Percentiles rank a stretch among this genome's conserved stretches.
These are phyloP conservation scores for Verasper variegatus DNA, from an alignment of 2,113 vertebrate genomes.

Conservation along the genomic window DNA sequence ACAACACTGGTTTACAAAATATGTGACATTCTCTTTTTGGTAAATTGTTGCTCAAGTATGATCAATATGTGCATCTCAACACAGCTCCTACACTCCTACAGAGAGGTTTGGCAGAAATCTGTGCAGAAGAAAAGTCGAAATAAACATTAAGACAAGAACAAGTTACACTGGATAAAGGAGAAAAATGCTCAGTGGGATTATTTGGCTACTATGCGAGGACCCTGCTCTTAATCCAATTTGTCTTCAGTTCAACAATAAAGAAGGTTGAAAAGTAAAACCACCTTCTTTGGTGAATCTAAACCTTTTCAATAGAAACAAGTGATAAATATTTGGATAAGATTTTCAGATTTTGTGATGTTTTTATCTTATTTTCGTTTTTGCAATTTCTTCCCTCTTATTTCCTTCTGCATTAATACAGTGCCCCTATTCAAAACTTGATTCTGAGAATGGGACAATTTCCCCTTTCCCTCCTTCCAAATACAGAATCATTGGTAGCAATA, in stretches of 20 bases:
- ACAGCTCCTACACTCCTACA: background rate
- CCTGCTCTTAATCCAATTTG: background rate
- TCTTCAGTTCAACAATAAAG: background rate
- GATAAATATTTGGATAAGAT: too few species aligned
- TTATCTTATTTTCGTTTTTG: background rate
- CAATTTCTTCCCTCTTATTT: too few species aligned
- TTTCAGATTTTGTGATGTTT: background rate
- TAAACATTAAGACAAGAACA: background rate
- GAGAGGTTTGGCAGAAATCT: slow-evolving; percentile 4
- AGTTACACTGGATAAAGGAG: background rate
- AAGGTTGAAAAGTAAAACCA: background rate
- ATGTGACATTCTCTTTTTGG: background rate
- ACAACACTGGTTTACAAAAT: background rate
- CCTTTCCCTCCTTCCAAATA: too few species aligned
- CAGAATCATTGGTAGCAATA: too few species aligned
- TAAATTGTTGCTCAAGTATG: slow-evolving; percentile 10
- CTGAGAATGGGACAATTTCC: too few species aligned
- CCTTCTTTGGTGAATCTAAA: too few species aligned
- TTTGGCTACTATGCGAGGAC: background rate
- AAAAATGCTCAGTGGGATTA: background rate
- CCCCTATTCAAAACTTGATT: too few species aligned
- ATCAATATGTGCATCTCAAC: background rate
- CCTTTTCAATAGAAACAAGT: too few species aligned
- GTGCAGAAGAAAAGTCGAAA: background rate
- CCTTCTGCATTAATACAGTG: too few species aligned